Percentiles rank a stretch among this genome's conserved stretches.
Conservation (phyloP, 1,140 invertebrate species). For the Mercenaria mercenaria region DNA sequence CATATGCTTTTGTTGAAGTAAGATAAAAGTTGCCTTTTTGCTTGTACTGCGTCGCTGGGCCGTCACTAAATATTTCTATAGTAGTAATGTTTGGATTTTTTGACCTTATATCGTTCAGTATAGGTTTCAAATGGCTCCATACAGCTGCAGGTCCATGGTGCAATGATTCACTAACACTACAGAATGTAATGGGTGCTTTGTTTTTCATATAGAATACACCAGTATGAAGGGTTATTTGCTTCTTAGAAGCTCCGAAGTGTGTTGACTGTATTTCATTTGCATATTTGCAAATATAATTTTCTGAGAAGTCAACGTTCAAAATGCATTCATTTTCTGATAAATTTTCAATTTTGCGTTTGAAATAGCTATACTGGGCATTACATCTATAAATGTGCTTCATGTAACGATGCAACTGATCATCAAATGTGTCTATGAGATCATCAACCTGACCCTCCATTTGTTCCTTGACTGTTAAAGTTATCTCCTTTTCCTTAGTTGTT, state of each 20-base stretch:
- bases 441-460: not conserved
- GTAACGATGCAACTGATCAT: not conserved
- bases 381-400: not conserved
- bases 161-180: slow-evolving; percentile 28
- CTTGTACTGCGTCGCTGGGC: slow-evolving; percentile 62
- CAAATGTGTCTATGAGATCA: slow-evolving; percentile 6
- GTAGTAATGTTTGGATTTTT: slow-evolving; percentile 37
- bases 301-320: slow-evolving; percentile 50
- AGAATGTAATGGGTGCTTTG: not conserved
- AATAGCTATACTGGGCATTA: not conserved
- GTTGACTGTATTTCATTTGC: slow-evolving; percentile 20
- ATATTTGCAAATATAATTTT: slow-evolving; percentile 56
- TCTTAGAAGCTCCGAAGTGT: slow-evolving; percentile 56
- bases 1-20: slow-evolving; percentile 25
- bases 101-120: slow-evolving; percentile 52
- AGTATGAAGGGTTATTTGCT: slow-evolving; percentile 48
- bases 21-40: slow-evolving; percentile 70
- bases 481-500: slow-evolving; percentile 17
- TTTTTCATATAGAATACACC: slow-evolving; percentile 27
- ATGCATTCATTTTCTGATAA: slow-evolving; percentile 18
- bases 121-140: slow-evolving; percentile 44
- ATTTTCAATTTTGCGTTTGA: not conserved
- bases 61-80: slow-evolving; percentile 60
- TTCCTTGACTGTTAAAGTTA: slow-evolving; percentile 33
- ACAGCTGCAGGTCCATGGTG: slow-evolving; percentile 40